A percentile compares a stretch with the other conserved stretches of the same genome.
phyloP scores from a whole-genome alignment of 2,797 vertebrate genomes.

The Lerista edwardsae region DNA sequence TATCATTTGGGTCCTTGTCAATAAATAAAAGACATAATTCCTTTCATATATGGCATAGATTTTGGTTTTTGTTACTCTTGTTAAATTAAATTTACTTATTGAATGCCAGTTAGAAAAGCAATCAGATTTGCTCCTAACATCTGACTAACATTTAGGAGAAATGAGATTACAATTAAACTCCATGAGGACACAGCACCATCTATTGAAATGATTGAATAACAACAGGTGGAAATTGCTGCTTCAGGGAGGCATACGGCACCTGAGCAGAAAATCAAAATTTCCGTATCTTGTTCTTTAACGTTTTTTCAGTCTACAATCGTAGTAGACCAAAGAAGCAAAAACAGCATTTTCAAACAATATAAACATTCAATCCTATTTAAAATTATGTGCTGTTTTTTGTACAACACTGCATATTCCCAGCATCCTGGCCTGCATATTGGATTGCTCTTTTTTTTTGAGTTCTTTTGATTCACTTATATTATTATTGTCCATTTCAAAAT shows the following conservation, averaged over 20 bases:
- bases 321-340: background rate
- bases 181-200: conserved; percentile 75
- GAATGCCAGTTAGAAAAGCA: conserved; percentile 29
- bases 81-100: conserved; percentile 49
- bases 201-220: conserved; percentile 68
- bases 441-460: background rate
- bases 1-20: background rate
- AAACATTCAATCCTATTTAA: background rate
- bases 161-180: conserved; percentile 38
- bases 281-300: background rate
- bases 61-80: background rate
- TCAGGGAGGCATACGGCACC: background rate
- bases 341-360: background rate
- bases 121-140: conserved; percentile 18
- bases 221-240: conserved; percentile 51
- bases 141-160: conserved; percentile 17
- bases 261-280: too few relatives aligned
- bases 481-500: background rate
- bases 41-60: conserved; percentile 16
- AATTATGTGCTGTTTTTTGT: background rate
- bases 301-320: background rate
- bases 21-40: background rate
- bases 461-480: background rate
- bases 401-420: background rate
- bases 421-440: background rate